A percentile compares a stretch with the other conserved stretches of the same genome.
Evolutionary conservation across 2,888 invertebrate genomes (phyloP).

Genomic region (Hecatera dysodea): DNA sequence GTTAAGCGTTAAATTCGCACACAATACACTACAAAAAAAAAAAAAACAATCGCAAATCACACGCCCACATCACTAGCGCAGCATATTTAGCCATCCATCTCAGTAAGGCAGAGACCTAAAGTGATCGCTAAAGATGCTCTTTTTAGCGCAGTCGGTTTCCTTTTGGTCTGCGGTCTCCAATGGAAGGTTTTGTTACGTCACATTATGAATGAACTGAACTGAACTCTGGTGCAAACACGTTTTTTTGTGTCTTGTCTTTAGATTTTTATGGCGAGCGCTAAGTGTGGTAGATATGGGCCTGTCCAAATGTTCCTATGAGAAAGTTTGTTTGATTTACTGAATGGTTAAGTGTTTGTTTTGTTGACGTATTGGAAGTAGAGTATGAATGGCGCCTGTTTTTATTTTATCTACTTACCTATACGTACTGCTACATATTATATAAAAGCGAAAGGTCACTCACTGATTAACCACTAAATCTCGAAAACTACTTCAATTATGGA

Average conservation of each 20-base stretch:
- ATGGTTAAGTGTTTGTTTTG: constrained; percentile 7
- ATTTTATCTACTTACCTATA: neutral
- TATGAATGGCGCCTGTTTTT: neutral
- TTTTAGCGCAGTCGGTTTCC: constrained; percentile 79
- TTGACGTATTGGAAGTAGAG: neutral
- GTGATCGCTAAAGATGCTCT: constrained; percentile 81
- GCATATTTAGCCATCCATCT: constrained; percentile 81
- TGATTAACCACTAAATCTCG: too few species aligned
- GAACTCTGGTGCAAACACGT: constrained; percentile 67
- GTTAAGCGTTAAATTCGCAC: neutral
- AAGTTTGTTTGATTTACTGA: constrained; percentile 56
- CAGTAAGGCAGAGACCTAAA: constrained; percentile 80
- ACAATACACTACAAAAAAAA: neutral
- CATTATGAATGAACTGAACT: constrained; percentile 73
- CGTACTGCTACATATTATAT: too few species aligned
- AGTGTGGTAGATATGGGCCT: constrained; percentile 53
- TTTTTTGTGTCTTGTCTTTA: constrained; percentile 53
- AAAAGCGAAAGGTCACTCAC: too few species aligned
- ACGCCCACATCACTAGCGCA: constrained; percentile 58
- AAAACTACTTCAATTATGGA: too few species aligned
- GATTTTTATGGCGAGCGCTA: constrained; percentile 58
- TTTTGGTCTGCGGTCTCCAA: constrained; percentile 79
- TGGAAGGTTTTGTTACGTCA: constrained; percentile 76
- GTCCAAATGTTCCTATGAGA: constrained; percentile 50
- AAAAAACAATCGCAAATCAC: constrained; percentile 13